Conservation (phyloP, 1,140 invertebrate genomes). For the Daktulosphaira vitifoliae region DNA sequence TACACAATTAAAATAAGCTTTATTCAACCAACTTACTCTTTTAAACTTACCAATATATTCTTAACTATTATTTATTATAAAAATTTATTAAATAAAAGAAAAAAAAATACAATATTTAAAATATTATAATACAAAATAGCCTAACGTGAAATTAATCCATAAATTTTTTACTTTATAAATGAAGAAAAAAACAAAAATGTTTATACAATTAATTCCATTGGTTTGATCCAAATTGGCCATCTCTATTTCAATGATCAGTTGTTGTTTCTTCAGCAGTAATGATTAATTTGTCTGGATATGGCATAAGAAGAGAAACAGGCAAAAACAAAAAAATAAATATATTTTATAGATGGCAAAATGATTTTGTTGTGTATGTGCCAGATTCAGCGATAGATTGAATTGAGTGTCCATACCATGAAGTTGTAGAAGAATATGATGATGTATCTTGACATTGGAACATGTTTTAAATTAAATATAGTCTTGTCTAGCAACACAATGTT, state of each 20-base stretch:
- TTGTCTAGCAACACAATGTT: not conserved
- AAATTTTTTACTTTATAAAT: constrained; percentile 25
- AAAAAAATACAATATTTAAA: no score
- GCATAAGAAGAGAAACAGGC: constrained; percentile 23
- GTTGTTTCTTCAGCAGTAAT: constrained; percentile 22
- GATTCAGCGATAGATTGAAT: constrained; percentile 33
- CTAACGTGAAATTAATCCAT: constrained; percentile 15
- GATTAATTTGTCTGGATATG: constrained; percentile 21
- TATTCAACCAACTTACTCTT: constrained; percentile 2
- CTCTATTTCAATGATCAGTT: constrained; percentile 3
- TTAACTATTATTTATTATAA: no score
- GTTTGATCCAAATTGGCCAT: constrained; percentile 7
- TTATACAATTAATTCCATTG: constrained; percentile 26
- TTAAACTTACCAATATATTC: constrained; percentile 26
- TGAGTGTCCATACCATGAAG: constrained; percentile 31
- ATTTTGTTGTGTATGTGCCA: constrained; percentile 32
- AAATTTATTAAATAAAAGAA: no score
- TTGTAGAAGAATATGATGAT: not conserved
- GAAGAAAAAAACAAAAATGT: constrained; percentile 27
- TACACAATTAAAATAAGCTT: constrained; percentile 8
- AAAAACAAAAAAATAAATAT: constrained; percentile 33
- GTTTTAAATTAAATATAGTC: constrained; percentile 19
- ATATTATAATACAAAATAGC: no score
- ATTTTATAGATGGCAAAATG: constrained; percentile 32
- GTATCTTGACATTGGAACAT: not conserved